A percentile compares a stretch with the other conserved stretches of the same genome.
These are phyloP conservation scores for Meloidogyne hapla DNA, from an alignment of 1,140 invertebrate genomes.

Conservation along the genomic window DNA sequence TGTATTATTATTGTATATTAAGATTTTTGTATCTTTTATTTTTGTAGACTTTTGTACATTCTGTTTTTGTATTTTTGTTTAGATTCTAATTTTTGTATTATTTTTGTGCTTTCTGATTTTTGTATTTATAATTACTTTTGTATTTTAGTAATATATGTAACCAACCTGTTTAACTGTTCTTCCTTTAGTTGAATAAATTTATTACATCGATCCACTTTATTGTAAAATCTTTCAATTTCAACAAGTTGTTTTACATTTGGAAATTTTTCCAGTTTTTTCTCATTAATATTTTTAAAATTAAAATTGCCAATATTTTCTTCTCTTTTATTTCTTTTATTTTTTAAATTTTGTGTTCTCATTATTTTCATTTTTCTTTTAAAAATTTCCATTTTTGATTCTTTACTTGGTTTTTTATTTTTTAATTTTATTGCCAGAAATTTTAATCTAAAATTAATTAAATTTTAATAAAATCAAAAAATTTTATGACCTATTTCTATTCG, in stretches of 20 bases:
- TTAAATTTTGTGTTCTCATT: background rate
- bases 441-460: no score
- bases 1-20: no score
- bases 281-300: constrained; percentile 3
- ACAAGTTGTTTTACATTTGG: constrained; percentile 18
- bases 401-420: no score
- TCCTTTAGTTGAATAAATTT: constrained; percentile 15
- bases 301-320: constrained; percentile 4
- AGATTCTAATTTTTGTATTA: background rate
- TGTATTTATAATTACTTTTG: no score
- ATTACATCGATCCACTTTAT: background rate
- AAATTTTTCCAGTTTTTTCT: constrained; percentile 13
- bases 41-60: no score
- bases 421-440: no score
- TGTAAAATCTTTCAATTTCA: constrained; percentile 10
- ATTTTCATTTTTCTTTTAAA: background rate
- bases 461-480: no score
- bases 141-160: background rate
- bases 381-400: background rate
- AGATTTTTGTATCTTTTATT: no score
- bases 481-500: no score
- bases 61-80: background rate
- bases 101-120: background rate
- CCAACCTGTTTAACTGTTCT: background rate
- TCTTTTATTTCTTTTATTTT: background rate